Base-by-base conservation (phyloP, 2,113 vertebrate species). In the Equus przewalskii region DNA sequence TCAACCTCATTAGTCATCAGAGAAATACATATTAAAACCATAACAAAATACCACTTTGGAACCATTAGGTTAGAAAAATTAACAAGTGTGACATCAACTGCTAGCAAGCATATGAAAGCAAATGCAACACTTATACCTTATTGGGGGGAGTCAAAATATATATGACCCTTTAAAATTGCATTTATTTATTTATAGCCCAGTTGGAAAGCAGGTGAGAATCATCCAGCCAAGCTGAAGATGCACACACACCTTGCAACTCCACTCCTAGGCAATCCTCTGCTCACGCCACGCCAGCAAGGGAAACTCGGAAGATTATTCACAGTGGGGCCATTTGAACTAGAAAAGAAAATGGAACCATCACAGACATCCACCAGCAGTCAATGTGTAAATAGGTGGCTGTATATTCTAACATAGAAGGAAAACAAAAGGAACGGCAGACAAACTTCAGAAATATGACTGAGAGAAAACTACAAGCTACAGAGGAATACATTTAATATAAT, bases 11-110 rank as follows among this genome's bases (percentile, higher is more conserved):
- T 85, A 89, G 91, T 64, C 51, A 65, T 69, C 78, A 83, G 26
- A 16, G 9, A 95, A 88, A 95, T 49, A 65, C 19, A 64, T 62
- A 86, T 67, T 79, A 73, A 95, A 96, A 60, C n/a, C 81, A 46
- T 65, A 93, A 65, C 12, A 18, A 80, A 19, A 60, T 4, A 41
- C 26, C 30, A 67, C 78, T 89, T 90, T n/a, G 62, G 51, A 97
- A 89, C 26, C 72, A 89, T 70, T 46, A 73, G 5, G 84, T 56
- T 54, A 1, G 88, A 95, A 94, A 95, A 56, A 13, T 15, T 89
- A 73, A 56, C 54, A 75, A 67, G 5, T 78, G 21, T 82, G 36
- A n/a, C 15, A 96, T 88, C 81, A 89, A 92, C 28, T 70, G 22
- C 78, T 65, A 87, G 46, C 80, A 90, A 97, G 84, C 18, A 72